phyloP scores from a whole-genome alignment of 2,113 vertebrate genomes.

The Zapornia atra region DNA sequence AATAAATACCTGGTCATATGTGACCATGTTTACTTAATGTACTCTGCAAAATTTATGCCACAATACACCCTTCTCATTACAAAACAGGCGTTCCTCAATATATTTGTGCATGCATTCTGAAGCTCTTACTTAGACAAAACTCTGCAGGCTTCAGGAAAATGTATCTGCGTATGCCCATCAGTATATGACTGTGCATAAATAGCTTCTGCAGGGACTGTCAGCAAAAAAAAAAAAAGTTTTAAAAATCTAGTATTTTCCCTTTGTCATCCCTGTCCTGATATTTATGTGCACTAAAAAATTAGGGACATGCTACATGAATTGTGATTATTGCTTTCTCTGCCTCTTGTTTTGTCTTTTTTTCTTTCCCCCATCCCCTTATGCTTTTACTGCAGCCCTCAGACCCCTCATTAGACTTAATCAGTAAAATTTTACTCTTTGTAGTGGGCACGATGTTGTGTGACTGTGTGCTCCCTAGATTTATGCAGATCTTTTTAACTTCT shows the following conservation, averaged over 20 bases:
- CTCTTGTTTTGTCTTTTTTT: neutral
- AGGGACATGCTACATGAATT: neutral
- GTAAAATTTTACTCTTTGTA: neutral
- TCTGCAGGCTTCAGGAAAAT: slow-evolving; percentile 7
- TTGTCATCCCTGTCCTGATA: neutral
- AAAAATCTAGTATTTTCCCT: neutral
- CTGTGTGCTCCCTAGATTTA: neutral
- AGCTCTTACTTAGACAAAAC: slow-evolving; percentile 1
- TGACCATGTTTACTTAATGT: slow-evolving; percentile 62
- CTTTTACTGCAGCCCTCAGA: neutral
- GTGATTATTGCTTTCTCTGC: neutral
- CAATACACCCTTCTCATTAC: slow-evolving; percentile 12
- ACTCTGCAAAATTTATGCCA: slow-evolving; percentile 28
- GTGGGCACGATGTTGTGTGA: neutral
- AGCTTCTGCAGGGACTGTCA: neutral
- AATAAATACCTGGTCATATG: slow-evolving; percentile 52
- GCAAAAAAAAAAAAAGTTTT: neutral
- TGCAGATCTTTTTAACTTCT: neutral
- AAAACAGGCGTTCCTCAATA: slow-evolving; percentile 1
- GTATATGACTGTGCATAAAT: neutral
- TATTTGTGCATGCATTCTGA: neutral
- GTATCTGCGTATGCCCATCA: neutral
- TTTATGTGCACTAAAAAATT: neutral
- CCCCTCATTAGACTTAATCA: neutral
- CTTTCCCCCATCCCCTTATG: neutral